These are phyloP conservation scores for Siderastrea radians DNA, from an alignment of 92 coral and sea anemone genomes.

Conservation along the genomic window DNA sequence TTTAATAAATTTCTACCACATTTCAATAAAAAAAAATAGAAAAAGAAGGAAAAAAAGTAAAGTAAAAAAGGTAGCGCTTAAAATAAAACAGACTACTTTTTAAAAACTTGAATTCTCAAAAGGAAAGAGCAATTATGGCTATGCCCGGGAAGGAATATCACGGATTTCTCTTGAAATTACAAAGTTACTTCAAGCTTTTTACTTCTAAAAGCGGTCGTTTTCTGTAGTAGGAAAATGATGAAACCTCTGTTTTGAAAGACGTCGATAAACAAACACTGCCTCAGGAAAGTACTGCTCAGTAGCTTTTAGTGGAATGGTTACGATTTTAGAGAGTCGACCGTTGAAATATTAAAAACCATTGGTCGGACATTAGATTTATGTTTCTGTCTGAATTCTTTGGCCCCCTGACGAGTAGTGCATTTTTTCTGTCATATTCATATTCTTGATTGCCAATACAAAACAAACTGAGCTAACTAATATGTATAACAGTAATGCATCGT, in stretches of 20 bases:
- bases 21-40: too few species aligned
- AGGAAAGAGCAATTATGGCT: too few species aligned
- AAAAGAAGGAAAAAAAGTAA: too few species aligned
- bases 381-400: neutral
- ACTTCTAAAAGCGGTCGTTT: neutral
- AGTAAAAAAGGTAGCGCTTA: too few species aligned
- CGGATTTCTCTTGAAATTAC: too few species aligned
- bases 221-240: neutral
- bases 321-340: neutral
- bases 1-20: too few species aligned
- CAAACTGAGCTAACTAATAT: neutral
- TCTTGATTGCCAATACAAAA: neutral
- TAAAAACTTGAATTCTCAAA: too few species aligned
- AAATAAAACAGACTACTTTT: too few species aligned
- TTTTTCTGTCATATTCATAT: neutral
- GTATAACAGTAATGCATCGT: conserved; percentile 6
- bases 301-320: neutral
- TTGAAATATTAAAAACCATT: neutral
- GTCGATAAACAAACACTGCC: neutral
- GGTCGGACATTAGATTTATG: neutral
- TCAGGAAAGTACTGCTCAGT: neutral
- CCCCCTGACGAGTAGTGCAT: conserved; percentile 2
- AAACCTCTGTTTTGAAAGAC: too few species aligned
- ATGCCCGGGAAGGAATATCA: too few species aligned
- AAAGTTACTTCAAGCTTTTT: neutral